Conservation (phyloP, 2,888 invertebrate species). For the Nephrocerus scutellatus region DNA sequence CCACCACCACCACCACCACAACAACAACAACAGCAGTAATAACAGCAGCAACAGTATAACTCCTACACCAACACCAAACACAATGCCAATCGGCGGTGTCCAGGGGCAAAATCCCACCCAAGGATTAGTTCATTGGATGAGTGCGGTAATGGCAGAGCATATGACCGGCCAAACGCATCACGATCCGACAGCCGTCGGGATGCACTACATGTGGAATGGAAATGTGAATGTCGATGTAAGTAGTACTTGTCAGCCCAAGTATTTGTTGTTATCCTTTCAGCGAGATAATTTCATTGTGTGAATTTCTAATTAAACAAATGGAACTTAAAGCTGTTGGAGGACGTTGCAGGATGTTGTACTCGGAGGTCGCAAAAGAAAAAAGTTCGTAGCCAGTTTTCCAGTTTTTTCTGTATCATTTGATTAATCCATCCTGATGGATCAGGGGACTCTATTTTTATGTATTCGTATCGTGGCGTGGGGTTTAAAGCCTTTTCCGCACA, state of each 20-base stretch:
- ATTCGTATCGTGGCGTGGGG: too few relatives aligned
- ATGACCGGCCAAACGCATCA: constrained; percentile 77
- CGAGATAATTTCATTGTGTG: too few relatives aligned
- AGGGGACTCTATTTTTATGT: too few relatives aligned
- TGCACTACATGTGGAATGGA: constrained; percentile 50
- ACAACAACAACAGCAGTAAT: constrained; percentile 16
- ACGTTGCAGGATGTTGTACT: too few relatives aligned
- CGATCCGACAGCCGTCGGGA: constrained; percentile 48
- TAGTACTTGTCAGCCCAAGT: constrained; percentile 19
- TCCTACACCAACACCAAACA: constrained; percentile 19
- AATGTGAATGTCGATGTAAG: constrained; percentile 47
- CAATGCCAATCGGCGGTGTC: constrained; percentile 48
- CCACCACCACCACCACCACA: constrained; percentile 29
- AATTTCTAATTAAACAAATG: too few relatives aligned
- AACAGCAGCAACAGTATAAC: constrained; percentile 4
- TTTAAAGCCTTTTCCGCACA: too few relatives aligned
- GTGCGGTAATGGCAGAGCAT: constrained; percentile 87
- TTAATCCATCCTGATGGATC: too few relatives aligned
- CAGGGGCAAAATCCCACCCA: constrained; percentile 62
- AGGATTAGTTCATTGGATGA: constrained; percentile 92
- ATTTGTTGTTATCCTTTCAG: constrained; percentile 1
- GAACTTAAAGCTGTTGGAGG: too few relatives aligned
- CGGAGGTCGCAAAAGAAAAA: too few relatives aligned
- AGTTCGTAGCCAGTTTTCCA: too few relatives aligned
- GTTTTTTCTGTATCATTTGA: too few relatives aligned